These are phyloP conservation scores for Drosophila equinoxialis DNA, from an alignment of 1,140 invertebrate genomes.

Conservation along the genomic window DNA sequence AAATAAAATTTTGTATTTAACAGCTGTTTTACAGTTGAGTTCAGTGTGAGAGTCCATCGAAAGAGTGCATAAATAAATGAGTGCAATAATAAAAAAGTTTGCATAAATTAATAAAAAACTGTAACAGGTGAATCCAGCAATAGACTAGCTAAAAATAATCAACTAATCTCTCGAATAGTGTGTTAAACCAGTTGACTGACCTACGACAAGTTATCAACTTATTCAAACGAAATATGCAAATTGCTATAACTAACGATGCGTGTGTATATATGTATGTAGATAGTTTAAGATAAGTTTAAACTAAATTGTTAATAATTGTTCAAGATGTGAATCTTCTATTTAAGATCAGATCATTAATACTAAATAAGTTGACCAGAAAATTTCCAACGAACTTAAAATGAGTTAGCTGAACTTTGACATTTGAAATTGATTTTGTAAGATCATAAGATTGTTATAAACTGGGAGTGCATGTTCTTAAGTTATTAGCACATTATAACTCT, in stretches of 20 bases:
- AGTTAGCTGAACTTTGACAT: neutral
- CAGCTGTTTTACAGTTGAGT: constrained; percentile 6
- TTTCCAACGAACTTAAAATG: neutral
- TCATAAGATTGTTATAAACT: too few species aligned
- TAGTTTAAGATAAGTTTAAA: neutral
- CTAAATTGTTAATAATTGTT: constrained; percentile 6
- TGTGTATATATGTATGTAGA: neutral
- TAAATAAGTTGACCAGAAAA: neutral
- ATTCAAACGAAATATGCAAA: constrained; percentile 15
- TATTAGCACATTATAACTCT: neutral
- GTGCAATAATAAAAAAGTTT: neutral
- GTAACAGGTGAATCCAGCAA: neutral
- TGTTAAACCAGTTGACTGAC: constrained; percentile 10
- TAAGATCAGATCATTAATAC: neutral
- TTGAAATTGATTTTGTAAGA: neutral
- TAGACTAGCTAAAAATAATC: neutral
- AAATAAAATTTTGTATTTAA: neutral
- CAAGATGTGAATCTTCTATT: neutral
- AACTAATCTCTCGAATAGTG: neutral
- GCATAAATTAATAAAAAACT: neutral
- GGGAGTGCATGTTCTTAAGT: neutral
- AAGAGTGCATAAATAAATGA: neutral
- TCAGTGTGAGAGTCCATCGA: neutral
- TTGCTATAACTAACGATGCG: neutral
- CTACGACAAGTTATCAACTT: neutral